Conservation (phyloP, 2,888 invertebrate genomes). For the Myathropa florea region DNA sequence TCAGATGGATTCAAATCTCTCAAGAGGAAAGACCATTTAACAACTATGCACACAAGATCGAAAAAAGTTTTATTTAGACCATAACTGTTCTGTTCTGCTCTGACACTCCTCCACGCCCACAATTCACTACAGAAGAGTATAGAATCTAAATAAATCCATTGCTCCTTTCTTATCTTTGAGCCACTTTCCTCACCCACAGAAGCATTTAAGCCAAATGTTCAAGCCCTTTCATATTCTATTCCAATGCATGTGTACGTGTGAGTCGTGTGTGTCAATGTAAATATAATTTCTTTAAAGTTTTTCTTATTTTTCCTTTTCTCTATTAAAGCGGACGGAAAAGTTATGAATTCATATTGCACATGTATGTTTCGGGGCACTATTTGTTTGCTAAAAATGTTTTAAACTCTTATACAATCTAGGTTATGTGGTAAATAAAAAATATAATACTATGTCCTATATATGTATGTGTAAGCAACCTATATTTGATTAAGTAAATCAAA, state of each 20-base stretch:
- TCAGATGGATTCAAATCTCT: no score
- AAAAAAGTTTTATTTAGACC: no score
- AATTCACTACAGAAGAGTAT: no score
- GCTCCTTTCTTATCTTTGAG: no score
- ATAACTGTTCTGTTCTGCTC: no score
- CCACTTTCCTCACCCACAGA: background rate
- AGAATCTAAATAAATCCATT: no score
- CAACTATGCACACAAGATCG: no score
- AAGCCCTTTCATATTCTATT: background rate
- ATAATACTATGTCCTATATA: background rate
- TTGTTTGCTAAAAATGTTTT: slow-evolving; percentile 35
- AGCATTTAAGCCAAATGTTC: background rate
- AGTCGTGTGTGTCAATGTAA: slow-evolving; percentile 15
- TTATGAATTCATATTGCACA: slow-evolving; percentile 66
- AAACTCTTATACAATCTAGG: slow-evolving; percentile 15
- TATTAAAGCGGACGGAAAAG: slow-evolving; percentile 70
- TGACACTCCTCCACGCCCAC: no score
- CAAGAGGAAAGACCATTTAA: no score
- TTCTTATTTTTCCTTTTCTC: slow-evolving; percentile 13
- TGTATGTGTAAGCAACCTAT: slow-evolving; percentile 3
- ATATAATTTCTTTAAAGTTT: slow-evolving; percentile 31
- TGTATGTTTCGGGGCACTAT: slow-evolving; percentile 59
- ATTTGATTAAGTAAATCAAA: background rate
- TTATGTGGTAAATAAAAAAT: background rate
- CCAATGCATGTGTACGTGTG: background rate